phyloP scores from a whole-genome alignment of 92 coral and sea anemone species.

The Porites evermanni region DNA sequence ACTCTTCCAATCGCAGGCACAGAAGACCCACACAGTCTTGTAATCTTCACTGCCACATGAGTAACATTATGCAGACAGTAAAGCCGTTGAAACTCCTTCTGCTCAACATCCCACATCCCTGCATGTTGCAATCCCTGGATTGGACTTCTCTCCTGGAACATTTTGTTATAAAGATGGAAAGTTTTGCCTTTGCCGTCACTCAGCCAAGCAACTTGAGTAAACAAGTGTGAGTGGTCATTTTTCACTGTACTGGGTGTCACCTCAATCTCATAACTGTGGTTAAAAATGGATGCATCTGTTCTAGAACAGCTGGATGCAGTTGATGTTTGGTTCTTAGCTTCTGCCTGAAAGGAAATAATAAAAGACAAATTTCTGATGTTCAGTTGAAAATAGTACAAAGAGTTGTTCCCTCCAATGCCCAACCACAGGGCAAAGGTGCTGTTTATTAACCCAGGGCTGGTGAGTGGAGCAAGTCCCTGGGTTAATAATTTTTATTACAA shows the following conservation, averaged over 20 bases:
- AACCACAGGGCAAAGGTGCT: too few relatives aligned
- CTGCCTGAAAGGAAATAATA: neutral
- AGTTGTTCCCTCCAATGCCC: too few relatives aligned
- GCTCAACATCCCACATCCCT: constrained; percentile 21
- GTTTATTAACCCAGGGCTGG: too few relatives aligned
- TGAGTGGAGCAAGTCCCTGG: too few relatives aligned
- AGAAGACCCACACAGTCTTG: constrained; percentile 73
- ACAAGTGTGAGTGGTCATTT: constrained; percentile 63
- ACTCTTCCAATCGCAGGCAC: constrained; percentile 89
- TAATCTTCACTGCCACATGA: constrained; percentile 77
- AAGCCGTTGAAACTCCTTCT: constrained; percentile 68
- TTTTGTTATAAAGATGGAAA: constrained; percentile 64
- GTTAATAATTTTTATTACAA: too few relatives aligned
- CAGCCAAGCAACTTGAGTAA: constrained; percentile 75
- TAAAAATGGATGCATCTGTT: neutral
- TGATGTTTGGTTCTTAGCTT: neutral
- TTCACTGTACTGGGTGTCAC: constrained; percentile 75
- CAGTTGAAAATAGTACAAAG: too few relatives aligned
- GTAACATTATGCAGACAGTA: constrained; percentile 70
- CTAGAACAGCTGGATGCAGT: neutral
- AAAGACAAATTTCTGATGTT: too few relatives aligned
- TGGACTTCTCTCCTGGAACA: constrained; percentile 53
- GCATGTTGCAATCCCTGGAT: constrained; percentile 24
- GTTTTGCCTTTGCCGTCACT: constrained; percentile 68
- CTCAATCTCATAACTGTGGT: constrained; percentile 55